Base-by-base conservation (phyloP, 1,140 invertebrate genomes). In the Octopus bimaculoides region DNA sequence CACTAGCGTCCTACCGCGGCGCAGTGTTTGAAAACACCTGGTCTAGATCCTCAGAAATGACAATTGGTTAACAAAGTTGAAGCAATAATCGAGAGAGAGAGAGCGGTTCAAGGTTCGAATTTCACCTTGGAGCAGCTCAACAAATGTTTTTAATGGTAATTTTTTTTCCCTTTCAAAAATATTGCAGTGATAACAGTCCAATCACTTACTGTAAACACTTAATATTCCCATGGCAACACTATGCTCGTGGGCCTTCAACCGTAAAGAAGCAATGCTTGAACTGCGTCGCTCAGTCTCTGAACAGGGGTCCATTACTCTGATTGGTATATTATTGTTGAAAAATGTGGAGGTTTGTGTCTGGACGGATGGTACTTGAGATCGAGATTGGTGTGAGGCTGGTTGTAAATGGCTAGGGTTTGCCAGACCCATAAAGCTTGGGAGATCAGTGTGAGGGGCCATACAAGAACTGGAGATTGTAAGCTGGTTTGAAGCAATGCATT, bases 171-270 rank as follows among this genome's bases (percentile, higher is more conserved):
- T 14, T 14, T 54, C 52, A 53, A 75, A 77, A 77, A 9, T 54
- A 61, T 74, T 4, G 26, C 26, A 41, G 26, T 2, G 26, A 41
- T 41, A 41, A 80, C 61, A 66, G 10, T 66, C 17, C 54, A 41
- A 12, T 80, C 79, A 85, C 77, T 85, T 85, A 52, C 83, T 83
- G 69, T 85, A 85, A n/a, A 82, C 82, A 81, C 85, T 83, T 54
- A 87, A 82, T 73, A 85, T 82, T 1, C 86, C 86, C 79, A 87
- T 83, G 41, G 85, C 84, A 26, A 84, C 85, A 75, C 84, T 84
- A 78, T 98, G 96, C 90, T 98, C 96, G 12, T 96, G 92, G 0
- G 97, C 96, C 85, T 97, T 97, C 75, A 97, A 91, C 80, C 97
- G 90, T 8, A 98, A 90, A 0, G 95, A 94, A 3, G 95, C 96